A percentile compares a stretch with the other conserved stretches of the same genome.
These are phyloP conservation scores for Taphrorychus bicolor DNA, from an alignment of 2,888 invertebrate species.

Conservation along the genomic window DNA sequence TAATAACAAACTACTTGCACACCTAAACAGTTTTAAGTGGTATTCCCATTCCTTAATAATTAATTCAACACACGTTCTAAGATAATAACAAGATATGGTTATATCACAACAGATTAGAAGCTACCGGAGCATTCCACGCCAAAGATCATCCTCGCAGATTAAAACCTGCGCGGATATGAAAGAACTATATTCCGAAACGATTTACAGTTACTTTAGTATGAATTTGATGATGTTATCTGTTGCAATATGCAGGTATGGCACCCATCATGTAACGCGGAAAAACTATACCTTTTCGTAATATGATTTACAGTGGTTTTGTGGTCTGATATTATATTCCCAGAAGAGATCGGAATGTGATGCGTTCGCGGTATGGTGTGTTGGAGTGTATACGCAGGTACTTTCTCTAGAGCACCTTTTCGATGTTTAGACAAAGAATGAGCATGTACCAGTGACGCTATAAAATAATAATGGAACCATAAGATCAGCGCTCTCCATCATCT, in stretches of 20 bases:
- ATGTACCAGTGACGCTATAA: too few species aligned
- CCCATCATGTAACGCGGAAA: constrained; percentile 16
- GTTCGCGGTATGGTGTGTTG: background rate
- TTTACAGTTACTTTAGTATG: constrained; percentile 30
- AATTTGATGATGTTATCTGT: constrained; percentile 27
- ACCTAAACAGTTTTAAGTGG: too few species aligned
- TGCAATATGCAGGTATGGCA: constrained; percentile 35
- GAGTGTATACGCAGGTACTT: too few species aligned
- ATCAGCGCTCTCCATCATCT: background rate
- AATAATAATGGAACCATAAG: background rate
- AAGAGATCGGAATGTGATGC: background rate
- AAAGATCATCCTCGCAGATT: constrained; percentile 25
- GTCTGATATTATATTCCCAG: constrained; percentile 11
- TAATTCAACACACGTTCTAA: background rate
- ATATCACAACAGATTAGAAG: background rate
- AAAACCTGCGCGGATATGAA: constrained; percentile 16
- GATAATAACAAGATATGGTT: background rate
- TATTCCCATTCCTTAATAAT: too few species aligned
- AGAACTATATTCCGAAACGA: constrained; percentile 34
- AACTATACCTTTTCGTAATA: constrained; percentile 31
- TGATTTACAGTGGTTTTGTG: constrained; percentile 25
- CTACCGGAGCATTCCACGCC: constrained; percentile 17
- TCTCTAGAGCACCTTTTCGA: background rate
- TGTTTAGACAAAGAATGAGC: too few species aligned
- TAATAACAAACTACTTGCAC: too few species aligned